These are phyloP conservation scores for Rhamnusium bicolor DNA, from an alignment of 2,888 invertebrate species.

Conservation along the genomic window DNA sequence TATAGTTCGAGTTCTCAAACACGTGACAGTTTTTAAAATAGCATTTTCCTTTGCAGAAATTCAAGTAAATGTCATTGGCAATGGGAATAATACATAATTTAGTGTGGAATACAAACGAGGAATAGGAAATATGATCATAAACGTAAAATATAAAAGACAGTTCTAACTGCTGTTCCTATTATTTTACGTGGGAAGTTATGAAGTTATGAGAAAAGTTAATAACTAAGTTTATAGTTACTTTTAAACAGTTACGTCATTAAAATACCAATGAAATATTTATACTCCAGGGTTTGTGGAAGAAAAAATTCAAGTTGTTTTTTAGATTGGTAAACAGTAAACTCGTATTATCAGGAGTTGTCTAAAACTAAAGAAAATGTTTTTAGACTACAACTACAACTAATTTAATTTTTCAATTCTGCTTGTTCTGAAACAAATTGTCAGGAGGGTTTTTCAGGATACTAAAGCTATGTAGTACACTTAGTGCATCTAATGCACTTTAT, in stretches of 20 bases:
- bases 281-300: no score
- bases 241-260: neutral
- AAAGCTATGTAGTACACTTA: no score
- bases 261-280: neutral
- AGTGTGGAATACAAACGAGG: slow-evolving; percentile 14
- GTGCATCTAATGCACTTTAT: no score
- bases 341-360: no score
- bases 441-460: no score
- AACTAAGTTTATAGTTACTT: slow-evolving; percentile 13
- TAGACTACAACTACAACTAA: no score
- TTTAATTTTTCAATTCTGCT: no score
- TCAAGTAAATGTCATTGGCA: slow-evolving; percentile 36
- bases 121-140: slow-evolving; percentile 30
- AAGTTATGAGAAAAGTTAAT: slow-evolving; percentile 18
- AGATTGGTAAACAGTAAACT: neutral
- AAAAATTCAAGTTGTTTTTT: neutral
- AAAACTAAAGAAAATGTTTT: no score
- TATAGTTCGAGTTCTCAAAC: slow-evolving; percentile 17
- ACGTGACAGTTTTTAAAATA: slow-evolving; percentile 33
- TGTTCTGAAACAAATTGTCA: no score
- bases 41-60: slow-evolving; percentile 22
- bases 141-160: slow-evolving; percentile 6
- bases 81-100: slow-evolving; percentile 33
- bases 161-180: slow-evolving; percentile 1
- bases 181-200: slow-evolving; percentile 1